Conservation (phyloP, 1,140 invertebrate species). For the Agraylea sexmaculata region DNA sequence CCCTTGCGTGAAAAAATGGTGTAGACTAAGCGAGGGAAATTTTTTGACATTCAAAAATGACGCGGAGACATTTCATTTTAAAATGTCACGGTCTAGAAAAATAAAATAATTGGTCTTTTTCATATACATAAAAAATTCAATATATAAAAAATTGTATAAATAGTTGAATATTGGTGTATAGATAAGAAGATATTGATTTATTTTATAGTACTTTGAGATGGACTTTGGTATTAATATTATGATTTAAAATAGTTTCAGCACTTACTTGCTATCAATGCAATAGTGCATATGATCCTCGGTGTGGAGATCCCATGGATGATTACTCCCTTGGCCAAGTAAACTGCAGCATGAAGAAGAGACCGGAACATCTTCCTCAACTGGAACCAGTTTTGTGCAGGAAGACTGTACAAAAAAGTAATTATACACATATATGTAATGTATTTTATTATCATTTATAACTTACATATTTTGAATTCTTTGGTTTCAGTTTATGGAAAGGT, state of each 20-base stretch:
- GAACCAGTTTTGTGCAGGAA: conserved; percentile 67
- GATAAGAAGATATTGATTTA: too few species aligned
- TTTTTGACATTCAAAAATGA: too few species aligned
- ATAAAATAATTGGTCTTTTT: too few species aligned
- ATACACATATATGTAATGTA: neutral
- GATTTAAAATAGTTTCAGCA: conserved; percentile 12
- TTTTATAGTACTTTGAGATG: too few species aligned
- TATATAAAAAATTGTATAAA: too few species aligned
- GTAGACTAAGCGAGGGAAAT: too few species aligned
- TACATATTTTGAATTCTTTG: conserved; percentile 11
- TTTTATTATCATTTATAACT: neutral
- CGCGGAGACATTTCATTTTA: too few species aligned
- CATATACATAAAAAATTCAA: too few species aligned
- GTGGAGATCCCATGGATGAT: conserved; percentile 71
- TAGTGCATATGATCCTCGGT: conserved; percentile 71
- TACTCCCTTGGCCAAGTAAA: conserved; percentile 72
- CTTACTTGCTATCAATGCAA: conserved; percentile 69
- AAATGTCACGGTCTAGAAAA: too few species aligned
- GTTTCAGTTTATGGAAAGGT: conserved; percentile 59
- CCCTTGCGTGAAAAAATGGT: too few species aligned
- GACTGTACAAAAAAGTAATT: conserved; percentile 57
- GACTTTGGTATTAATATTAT: too few species aligned
- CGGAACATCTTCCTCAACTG: conserved; percentile 52
- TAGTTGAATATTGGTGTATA: too few species aligned
- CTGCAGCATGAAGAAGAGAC: conserved; percentile 59